Base-by-base conservation (phyloP, 2,113 vertebrate genomes). In the Nothoprocta perdicaria region DNA sequence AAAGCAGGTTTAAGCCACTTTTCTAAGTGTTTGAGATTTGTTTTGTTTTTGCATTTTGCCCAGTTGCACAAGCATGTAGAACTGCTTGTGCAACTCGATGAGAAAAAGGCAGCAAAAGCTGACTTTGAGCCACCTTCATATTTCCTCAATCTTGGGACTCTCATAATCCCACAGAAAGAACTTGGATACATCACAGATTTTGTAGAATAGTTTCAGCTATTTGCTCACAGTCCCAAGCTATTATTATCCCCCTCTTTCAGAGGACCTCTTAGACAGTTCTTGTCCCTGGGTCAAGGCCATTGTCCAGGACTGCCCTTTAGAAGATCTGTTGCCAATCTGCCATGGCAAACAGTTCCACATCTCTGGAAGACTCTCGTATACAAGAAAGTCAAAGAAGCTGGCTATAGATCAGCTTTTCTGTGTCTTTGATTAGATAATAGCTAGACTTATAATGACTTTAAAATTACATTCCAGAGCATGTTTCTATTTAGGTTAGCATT, bases 1-100 rank as follows among this genome's bases (percentile, higher is more conserved):
- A 63, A 58, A 86, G 26, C 52, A 52, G 2, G 9, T 0, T 3
- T 66, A 72, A 76, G 40, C 23, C 68, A 33, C 3, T 89, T 80
- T 69, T 80, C 24, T 50, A 14, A 12, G n/a, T 0, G 0, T 7
- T 60, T 88, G 0, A 2, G 62, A 15, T 4, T 53, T 26, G 14
- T 68, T 65, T 66, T 4, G 14, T 23, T 74, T 74, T 45, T 53
- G 9, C 18, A 38, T 88, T 86, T 86, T 55, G 10, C 46, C 1
- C 2, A 9, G 19, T 66, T 52, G n/a, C n/a, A n/a, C n/a, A n/a
- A 63, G 24, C 24, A 61, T 8, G 3, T 24, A 50, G 41, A 55
- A 27, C 23, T 74, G 4, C 21, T 74, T 52, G 7, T 53, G 4
- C 18, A 63, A 35, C 14, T 65, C 1, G 4, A 6, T 72, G 27